Evolutionary conservation across 2,888 invertebrate genomes (phyloP), one percentile per base, ranked within the genome.

Genomic region (Tipula unca): DNA sequence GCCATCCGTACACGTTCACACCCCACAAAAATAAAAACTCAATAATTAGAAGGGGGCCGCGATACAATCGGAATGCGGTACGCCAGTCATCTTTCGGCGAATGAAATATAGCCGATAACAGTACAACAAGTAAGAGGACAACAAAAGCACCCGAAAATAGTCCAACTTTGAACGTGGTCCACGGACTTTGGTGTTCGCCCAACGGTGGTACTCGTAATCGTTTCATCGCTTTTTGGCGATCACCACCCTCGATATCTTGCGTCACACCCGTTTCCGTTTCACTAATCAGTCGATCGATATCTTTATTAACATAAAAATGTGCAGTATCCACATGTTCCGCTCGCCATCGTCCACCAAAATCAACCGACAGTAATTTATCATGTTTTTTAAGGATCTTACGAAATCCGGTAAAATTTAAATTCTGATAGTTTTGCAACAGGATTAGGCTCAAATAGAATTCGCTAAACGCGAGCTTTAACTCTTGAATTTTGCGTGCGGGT

Each of bases 301-400:
- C 96, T 89, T 96, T 96, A 90, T 95, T 96, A 0, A 94, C 94
- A 89, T 96, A 95, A 91, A 97, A 97, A 87, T 95, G 94, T 0
- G 96, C 95, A n/a, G 93, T 92, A 89, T 97, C 97, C 20, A 97
- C 96, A 88, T 95, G 93, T 87, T 94, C 94, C 87, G 93, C 93
- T 86, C 95, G 92, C 96, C 96, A 97, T 89, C 93, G 94, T 13
- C 93, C 93, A n/a, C 97, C 97, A 85, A 92, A 90, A 86, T 94
- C 94, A 10, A 94, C 94, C 86, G 90, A 92, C 87, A 95, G 90
- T 87, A 96, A 90, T 92, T 97, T 97, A 90, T 97, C 97, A 90
- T 97, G 97, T 90, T 97, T 97, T 90, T 97, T 97, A 83, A 97
- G 92, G 87, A 97, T 98, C 90, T 97, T 97, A 82, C 97, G 92